Evolutionary conservation across 1,140 invertebrate species (phyloP), one percentile per base, ranked within the genome.

Genomic region (Drosophila biarmipes): DNA sequence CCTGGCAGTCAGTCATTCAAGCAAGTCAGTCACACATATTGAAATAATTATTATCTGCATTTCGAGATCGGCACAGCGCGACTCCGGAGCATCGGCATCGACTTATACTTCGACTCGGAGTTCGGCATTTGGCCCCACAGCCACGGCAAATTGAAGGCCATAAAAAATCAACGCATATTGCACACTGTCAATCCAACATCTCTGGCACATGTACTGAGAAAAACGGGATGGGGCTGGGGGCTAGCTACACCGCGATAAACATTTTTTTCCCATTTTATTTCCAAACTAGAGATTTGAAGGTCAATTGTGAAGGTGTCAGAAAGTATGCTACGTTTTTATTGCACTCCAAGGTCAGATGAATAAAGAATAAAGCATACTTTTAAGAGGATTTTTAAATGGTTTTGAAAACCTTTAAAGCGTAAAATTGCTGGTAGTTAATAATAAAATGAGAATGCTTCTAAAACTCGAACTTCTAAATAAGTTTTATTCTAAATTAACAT

Each of bases 11-110:
- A 74, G 78, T 57, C 78, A 81, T 69, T 69, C 67, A 46, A 69
- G 67, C 51, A 69, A 82, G 79, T 87, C 84, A 84, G 84, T 89
- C 84, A 89, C 84, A 89, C 84, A 90, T 90, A 90, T 90, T 90
- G 87, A 90, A 90, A 90, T 90, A 90, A 90, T 90, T 90, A 90
- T 90, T 90, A 90, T 90, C 87, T 90, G 82, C 87, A 89, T 90
- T 87, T 87, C 35, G 89, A 80, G 87, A 90, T 90, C 84, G 78
- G 80, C 79, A 72, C 78, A 82, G 80, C 80, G 62, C 67, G 78
- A 46, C 73, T 66, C 58, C 73, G 57, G 64, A 27, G 35, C 40
- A 34, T 45, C 51, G 45, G 17, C 59, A 46, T 40, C 54, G 64
- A 62, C 51, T 55, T 53, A 15, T 35, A 54, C 42, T 43, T 14